Evolutionary conservation across 2,888 invertebrate species (phyloP), one percentile per base, ranked within the genome.

Genomic region (Netelia inedita): DNA sequence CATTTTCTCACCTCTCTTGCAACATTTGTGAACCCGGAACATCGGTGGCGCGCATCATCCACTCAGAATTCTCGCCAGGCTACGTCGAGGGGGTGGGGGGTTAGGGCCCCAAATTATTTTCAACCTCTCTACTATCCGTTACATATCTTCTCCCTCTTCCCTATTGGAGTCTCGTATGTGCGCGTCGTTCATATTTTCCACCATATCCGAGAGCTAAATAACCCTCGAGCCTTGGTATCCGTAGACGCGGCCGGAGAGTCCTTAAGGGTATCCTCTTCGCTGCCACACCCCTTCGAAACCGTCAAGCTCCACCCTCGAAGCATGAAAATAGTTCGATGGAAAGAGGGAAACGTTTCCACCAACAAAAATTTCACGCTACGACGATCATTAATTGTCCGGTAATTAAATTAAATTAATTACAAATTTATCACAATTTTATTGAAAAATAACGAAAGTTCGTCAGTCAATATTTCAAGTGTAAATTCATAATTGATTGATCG

Each of bases 241-340:
- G 46, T n/a, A 76, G 57, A 68, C 23, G 28, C 82, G 83, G 21
- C 46, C 72, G 59, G 61, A 57, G 59, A 63, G 87, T 89, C 88
- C 88, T 81, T 89, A 83, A 81, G 86, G 89, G 86, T 59, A 21
- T 65, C 72, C 55, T n/a, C 19, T 43, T 23, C 6, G 14, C 79
- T 68, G 90, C 92, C 92, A 90, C 92, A 92, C 92, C 92, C 78
- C 92, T 91, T 89, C 79, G 83, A 83, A 83, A 82, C 59, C 35
- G 82, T 89, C 81, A 75, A 80, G 91, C 92, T 92, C 92, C 92
- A 92, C 92, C 92, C 90, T 89, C 89, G 83, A 46, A 14, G 35
- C 57, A 11, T 46, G 59, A 78, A 41, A 76, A 59, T 46, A 41
- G 16, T 55, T 19, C n/a, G 10, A 71, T 75, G 75, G 41, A 53